Conservation (phyloP, 2,797 vertebrate genomes). For the Coreius guichenoti region DNA sequence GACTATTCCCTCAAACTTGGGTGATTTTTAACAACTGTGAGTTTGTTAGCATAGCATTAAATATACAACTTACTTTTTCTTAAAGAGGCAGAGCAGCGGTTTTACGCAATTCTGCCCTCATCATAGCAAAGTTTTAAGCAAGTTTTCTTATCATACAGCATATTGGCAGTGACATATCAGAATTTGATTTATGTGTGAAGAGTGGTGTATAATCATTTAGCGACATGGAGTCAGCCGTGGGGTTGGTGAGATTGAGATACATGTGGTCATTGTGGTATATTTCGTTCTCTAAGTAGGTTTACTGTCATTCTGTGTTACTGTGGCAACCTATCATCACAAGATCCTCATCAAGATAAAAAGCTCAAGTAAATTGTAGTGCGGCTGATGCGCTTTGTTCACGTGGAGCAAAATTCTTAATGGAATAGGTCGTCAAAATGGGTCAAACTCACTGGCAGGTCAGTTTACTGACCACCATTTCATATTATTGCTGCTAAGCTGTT, state of each 20-base stretch:
- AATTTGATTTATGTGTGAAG: slow-evolving; percentile 61
- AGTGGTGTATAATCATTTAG: slow-evolving; percentile 58
- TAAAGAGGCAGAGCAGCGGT: background rate
- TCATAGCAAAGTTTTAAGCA: background rate
- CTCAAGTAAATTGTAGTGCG: slow-evolving; percentile 9
- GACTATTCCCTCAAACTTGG: background rate
- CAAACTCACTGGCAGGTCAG: slow-evolving; percentile 11
- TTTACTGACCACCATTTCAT: slow-evolving; percentile 35
- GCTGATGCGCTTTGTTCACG: background rate
- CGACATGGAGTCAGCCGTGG: slow-evolving; percentile 52
- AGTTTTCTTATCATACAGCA: background rate
- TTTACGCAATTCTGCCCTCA: slow-evolving; percentile 9
- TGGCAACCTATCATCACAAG: slow-evolving; percentile 60
- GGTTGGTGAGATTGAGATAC: slow-evolving; percentile 62
- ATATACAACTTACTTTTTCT: background rate
- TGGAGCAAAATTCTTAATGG: slow-evolving; percentile 21
- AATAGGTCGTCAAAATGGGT: slow-evolving; percentile 29
- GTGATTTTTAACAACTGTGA: background rate
- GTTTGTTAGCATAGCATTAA: background rate
- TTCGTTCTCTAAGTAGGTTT: slow-evolving; percentile 67
- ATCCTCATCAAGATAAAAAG: slow-evolving; percentile 35
- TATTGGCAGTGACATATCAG: slow-evolving; percentile 24
- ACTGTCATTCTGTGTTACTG: slow-evolving; percentile 65
- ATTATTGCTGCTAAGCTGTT: slow-evolving; percentile 29
- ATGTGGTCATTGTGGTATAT: slow-evolving; percentile 49